Evolutionary conservation across 1,140 invertebrate species (phyloP).

Genomic region (Oncopeltus fasciatus): DNA sequence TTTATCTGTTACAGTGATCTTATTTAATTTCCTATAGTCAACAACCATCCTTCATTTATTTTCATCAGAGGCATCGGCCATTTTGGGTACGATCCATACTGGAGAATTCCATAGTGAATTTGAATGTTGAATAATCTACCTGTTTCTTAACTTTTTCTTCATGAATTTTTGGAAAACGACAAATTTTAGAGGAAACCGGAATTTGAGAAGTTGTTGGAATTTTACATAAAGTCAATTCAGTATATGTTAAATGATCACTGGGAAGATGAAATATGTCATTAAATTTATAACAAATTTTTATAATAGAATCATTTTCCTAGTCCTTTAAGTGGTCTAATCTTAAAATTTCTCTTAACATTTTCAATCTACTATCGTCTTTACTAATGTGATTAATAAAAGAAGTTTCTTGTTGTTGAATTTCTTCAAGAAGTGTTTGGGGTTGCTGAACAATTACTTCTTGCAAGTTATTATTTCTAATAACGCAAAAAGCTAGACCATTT

Average conservation of each 20-base stretch:
- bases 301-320: neutral
- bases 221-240: neutral
- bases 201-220: slow-evolving; percentile 11
- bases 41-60: slow-evolving; percentile 22
- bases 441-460: neutral
- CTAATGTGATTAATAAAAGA: neutral
- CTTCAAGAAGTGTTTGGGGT: neutral
- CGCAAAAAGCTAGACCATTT: neutral
- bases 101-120: slow-evolving; percentile 19
- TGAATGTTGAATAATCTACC: neutral
- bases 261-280: neutral
- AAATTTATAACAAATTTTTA: neutral
- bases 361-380: neutral
- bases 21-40: slow-evolving; percentile 25
- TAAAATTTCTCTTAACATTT: neutral
- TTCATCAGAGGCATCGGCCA: slow-evolving; percentile 16
- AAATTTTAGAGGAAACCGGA: slow-evolving; percentile 26
- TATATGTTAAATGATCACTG: neutral
- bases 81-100: slow-evolving; percentile 22
- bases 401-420: neutral
- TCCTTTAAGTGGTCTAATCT: neutral
- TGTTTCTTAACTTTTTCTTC: neutral
- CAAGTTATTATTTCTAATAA: neutral
- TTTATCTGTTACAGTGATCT: neutral
- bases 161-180: slow-evolving; percentile 14